These are phyloP conservation scores for Acipenser oxyrinchus DNA, from an alignment of 2,797 vertebrate genomes.

Conservation along the genomic window DNA sequence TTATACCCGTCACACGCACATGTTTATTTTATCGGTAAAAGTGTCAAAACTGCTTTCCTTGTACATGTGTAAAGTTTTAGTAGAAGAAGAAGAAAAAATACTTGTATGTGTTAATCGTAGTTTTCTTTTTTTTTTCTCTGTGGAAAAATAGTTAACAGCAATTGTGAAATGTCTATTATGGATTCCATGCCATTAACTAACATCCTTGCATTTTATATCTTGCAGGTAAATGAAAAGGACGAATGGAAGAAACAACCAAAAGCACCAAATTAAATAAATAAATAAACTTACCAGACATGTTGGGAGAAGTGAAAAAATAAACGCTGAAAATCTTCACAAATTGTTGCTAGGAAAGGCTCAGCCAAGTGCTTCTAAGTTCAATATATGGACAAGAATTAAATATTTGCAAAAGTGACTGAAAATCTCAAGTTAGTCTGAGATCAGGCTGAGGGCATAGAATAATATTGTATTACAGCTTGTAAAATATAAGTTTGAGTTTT, in stretches of 20 bases:
- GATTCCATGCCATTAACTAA: constrained; percentile 4
- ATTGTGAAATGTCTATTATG: no score
- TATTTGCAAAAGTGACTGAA: constrained; percentile 71
- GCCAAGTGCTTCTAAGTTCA: constrained; percentile 59
- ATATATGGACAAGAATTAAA: constrained; percentile 71
- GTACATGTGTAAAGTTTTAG: no score
- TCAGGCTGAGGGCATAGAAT: constrained; percentile 75
- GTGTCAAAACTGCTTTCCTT: not conserved
- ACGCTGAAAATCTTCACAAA: constrained; percentile 41
- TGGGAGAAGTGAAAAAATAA: constrained; percentile 59
- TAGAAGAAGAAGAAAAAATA: no score
- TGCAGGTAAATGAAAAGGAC: constrained; percentile 37
- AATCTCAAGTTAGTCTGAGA: constrained; percentile 48
- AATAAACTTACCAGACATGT: constrained; percentile 80
- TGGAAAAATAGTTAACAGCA: not conserved
- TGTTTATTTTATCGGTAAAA: not conserved
- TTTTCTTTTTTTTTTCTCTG: constrained; percentile 5
- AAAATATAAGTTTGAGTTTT: constrained; percentile 98
- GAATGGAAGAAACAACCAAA: constrained; percentile 22
- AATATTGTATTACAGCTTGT: constrained; percentile 92
- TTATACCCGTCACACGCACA: no score
- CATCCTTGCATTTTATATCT: constrained; percentile 24
- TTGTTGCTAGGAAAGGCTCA: constrained; percentile 52
- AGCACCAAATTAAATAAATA: constrained; percentile 25
- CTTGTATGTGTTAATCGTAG: no score